Conservation (phyloP, 2,113 vertebrate species). For the Madoqua kirkii region DNA sequence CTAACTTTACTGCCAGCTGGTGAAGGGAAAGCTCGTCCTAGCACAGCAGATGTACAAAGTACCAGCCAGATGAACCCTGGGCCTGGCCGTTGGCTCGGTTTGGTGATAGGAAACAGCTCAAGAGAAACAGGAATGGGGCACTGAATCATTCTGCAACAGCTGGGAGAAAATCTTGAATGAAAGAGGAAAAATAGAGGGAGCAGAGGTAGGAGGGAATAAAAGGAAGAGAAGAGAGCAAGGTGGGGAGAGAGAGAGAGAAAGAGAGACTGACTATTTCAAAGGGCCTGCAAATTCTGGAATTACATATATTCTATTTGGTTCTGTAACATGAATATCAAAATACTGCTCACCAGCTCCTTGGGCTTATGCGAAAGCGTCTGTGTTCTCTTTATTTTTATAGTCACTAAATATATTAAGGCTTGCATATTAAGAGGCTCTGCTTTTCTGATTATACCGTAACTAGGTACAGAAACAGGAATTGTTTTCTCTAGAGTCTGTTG, state of each 20-base stretch:
- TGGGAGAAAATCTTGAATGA: conserved; percentile 5
- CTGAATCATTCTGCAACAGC: neutral
- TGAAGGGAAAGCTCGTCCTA: neutral
- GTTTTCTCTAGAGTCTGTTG: neutral
- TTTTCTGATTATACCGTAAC: conserved; percentile 38
- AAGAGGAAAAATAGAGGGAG: neutral
- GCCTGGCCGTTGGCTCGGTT: neutral
- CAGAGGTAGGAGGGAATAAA: neutral
- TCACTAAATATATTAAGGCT: conserved; percentile 29
- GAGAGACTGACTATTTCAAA: neutral
- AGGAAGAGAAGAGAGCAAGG: neutral
- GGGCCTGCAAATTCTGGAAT: neutral
- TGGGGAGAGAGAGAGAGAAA: neutral
- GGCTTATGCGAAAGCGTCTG: neutral
- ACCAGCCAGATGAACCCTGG: neutral
- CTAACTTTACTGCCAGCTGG: neutral
- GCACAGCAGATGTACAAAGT: neutral
- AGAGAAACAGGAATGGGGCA: neutral
- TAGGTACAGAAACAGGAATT: neutral
- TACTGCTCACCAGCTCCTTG: conserved; percentile 43
- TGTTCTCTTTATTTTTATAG: conserved; percentile 48
- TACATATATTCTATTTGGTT: neutral
- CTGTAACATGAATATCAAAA: conserved; percentile 32
- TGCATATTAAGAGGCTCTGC: neutral
- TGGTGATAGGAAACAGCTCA: neutral